Percentiles rank a stretch among this genome's conserved stretches.
Evolutionary conservation across 2,113 vertebrate genomes (phyloP).

Genomic region (Onychostruthus taczanowskii): DNA sequence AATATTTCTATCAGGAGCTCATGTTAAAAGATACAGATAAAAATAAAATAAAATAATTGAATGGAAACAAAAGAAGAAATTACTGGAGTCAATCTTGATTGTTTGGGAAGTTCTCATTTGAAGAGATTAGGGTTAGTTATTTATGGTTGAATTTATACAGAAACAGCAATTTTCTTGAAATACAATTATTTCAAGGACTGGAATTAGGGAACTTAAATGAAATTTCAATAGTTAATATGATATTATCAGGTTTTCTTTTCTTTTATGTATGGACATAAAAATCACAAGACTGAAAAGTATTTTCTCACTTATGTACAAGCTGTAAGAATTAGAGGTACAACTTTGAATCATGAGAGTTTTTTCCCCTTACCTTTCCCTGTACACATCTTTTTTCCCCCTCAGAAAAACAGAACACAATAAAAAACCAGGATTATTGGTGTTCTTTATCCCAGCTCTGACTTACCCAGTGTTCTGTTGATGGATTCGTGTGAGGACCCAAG

Average conservation of each 20-base stretch:
- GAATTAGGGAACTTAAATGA: not conserved
- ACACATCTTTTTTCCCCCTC: rapidly evolving
- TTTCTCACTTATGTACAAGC: not conserved
- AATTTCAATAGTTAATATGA: not conserved
- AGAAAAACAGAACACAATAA: not conserved
- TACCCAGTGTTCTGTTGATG: slow-evolving; percentile 72
- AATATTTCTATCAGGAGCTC: not conserved
- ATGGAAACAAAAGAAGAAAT: not conserved
- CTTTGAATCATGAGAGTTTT: rapidly evolving
- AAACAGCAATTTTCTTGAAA: not conserved
- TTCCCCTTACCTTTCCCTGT: not conserved
- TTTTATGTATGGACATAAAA: not conserved
- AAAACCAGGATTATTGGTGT: rapidly evolving
- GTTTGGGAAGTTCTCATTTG: not conserved
- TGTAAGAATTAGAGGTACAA: not conserved
- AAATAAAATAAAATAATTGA: not conserved
- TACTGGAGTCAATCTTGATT: no score
- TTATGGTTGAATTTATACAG: not conserved
- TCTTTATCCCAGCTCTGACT: not conserved
- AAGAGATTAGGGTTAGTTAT: not conserved
- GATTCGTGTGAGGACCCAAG: slow-evolving; percentile 70
- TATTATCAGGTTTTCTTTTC: not conserved
- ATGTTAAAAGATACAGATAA: not conserved
- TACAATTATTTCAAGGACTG: not conserved
- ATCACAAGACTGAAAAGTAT: not conserved